Evolutionary conservation across 2,888 invertebrate genomes (phyloP).

Genomic region (Rhagophthalmus giganteus): DNA sequence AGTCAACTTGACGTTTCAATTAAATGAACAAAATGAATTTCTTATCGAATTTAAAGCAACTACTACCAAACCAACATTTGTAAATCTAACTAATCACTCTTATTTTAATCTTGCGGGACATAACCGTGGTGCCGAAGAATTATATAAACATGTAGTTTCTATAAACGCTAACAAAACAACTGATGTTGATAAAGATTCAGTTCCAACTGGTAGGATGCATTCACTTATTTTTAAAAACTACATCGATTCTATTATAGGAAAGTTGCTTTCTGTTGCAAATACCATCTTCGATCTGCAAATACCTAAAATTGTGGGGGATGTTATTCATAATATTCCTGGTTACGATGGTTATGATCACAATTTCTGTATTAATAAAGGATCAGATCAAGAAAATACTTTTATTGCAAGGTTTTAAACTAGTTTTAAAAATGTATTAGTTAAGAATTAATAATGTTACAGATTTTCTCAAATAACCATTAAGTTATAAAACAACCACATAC

Average conservation of each 20-base stretch:
- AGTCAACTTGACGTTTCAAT: conserved; percentile 69
- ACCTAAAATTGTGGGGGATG: conserved; percentile 65
- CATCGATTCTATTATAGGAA: conserved; percentile 57
- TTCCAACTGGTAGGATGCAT: conserved; percentile 67
- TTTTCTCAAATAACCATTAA: too few relatives aligned
- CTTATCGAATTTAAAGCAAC: conserved; percentile 75
- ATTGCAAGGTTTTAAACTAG: conserved; percentile 60
- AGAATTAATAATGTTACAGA: too few relatives aligned
- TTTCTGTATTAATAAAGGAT: conserved; percentile 72
- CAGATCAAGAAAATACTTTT: conserved; percentile 61
- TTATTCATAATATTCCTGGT: conserved; percentile 67
- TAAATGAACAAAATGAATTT: conserved; percentile 75
- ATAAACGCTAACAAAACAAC: conserved; percentile 80
- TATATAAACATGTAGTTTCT: conserved; percentile 70
- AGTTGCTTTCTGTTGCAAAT: conserved; percentile 69
- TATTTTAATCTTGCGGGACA: conserved; percentile 95
- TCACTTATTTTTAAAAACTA: conserved; percentile 7
- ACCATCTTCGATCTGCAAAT: conserved; percentile 75
- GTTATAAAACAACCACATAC: too few relatives aligned
- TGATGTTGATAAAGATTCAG: conserved; percentile 67
- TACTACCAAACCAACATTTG: conserved; percentile 75
- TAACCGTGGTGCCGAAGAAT: conserved; percentile 65
- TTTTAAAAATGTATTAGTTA: conserved; percentile 8
- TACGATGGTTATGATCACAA: conserved; percentile 80
- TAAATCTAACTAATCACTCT: conserved; percentile 86